Evolutionary conservation across 2,888 invertebrate species (phyloP).

Genomic region (Erpobdella octoculata): DNA sequence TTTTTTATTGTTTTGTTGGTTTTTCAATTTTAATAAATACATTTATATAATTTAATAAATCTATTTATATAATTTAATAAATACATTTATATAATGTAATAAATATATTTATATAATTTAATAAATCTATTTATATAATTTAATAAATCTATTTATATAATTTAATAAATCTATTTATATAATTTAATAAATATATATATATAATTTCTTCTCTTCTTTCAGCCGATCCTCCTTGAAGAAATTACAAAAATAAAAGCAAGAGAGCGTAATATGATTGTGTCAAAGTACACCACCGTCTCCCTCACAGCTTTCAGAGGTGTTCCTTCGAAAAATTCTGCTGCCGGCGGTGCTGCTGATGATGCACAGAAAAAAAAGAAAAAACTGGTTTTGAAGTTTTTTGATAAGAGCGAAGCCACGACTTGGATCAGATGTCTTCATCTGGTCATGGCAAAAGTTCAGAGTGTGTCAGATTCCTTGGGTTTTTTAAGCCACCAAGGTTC

Average conservation of each 20-base stretch:
- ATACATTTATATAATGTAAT: no score
- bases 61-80: no score
- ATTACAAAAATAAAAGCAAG: conserved; percentile 5
- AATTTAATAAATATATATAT: no score
- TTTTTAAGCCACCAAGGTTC: no score
- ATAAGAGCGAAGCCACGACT: neutral
- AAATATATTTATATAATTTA: no score
- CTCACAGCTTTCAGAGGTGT: neutral
- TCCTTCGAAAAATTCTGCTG: neutral
- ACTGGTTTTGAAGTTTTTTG: neutral
- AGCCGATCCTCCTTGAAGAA: neutral
- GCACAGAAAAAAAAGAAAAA: neutral
- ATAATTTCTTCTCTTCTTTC: neutral
- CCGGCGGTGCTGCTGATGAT: neutral
- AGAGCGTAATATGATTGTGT: neutral
- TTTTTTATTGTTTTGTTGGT: no score
- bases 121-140: no score
- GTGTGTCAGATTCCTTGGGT: neutral
- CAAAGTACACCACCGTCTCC: neutral
- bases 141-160: no score
- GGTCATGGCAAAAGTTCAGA: conserved; percentile 3
- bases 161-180: no score
- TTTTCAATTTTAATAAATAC: no score
- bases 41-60: no score
- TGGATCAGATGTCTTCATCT: neutral